A percentile compares a stretch with the other conserved stretches of the same genome.
These are phyloP conservation scores for Actenoides hombroni DNA, from an alignment of 2,113 vertebrate species.

Conservation along the genomic window DNA sequence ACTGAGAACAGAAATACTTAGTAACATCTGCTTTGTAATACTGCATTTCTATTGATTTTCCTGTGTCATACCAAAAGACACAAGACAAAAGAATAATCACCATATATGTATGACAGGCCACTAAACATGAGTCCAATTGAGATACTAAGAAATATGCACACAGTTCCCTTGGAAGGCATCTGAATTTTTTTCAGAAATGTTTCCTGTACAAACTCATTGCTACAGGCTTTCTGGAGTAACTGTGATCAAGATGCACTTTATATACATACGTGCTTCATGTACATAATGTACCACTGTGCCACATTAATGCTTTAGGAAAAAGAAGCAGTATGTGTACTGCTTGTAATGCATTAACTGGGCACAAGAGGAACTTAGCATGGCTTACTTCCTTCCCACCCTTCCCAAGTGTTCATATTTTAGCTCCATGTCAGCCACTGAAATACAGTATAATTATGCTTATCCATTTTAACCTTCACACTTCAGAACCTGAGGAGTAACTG, in stretches of 20 bases:
- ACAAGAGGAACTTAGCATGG: neutral
- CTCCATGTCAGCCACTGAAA: neutral
- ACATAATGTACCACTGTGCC: neutral
- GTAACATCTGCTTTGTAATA: neutral
- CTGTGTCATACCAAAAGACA: neutral
- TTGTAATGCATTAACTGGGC: fast-evolving
- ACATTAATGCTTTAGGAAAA: neutral
- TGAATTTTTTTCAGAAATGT: neutral
- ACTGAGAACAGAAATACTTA: neutral
- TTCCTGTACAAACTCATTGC: neutral
- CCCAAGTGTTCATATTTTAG: neutral
- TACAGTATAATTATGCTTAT: neutral
- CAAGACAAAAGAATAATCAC: neutral
- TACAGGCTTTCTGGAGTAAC: neutral
- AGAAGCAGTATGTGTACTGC: neutral
- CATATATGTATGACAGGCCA: neutral
- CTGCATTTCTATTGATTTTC: neutral
- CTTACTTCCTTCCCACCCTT: neutral
- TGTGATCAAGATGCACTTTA: neutral
- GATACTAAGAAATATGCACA: neutral
- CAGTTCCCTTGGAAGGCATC: neutral
- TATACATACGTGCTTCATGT: neutral
- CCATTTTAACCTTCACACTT: neutral
- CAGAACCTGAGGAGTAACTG: neutral
- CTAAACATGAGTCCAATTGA: neutral